Conservation (phyloP, 2,113 vertebrate species). For the Illadopsis cleaveri region DNA sequence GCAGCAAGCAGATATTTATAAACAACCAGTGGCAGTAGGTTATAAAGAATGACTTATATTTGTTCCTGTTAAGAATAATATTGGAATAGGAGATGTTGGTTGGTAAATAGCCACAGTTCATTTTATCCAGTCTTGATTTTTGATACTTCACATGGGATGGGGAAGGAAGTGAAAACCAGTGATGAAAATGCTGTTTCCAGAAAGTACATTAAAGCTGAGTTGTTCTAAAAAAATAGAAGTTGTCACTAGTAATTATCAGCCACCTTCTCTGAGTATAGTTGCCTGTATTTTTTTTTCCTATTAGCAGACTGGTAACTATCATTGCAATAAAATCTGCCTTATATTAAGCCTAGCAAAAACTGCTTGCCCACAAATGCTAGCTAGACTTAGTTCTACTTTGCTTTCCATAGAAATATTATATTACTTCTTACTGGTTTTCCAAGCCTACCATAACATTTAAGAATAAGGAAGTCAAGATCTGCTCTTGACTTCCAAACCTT, state of each 20-base stretch:
- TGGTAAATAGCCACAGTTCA: slow-evolving; percentile 51
- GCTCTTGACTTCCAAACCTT: slow-evolving; percentile 17
- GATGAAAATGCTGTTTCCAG: slow-evolving; percentile 60
- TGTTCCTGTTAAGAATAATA: slow-evolving; percentile 63
- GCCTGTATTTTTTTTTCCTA: background rate
- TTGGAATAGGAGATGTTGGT: slow-evolving; percentile 48
- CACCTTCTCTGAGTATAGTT: background rate
- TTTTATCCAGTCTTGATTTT: slow-evolving; percentile 60
- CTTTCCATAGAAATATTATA: slow-evolving; percentile 1
- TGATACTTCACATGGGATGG: slow-evolving; percentile 33
- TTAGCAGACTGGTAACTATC: background rate
- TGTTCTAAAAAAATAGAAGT: slow-evolving; percentile 54
- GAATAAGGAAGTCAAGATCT: slow-evolving; percentile 17
- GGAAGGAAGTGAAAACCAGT: slow-evolving; percentile 57
- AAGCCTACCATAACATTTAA: slow-evolving; percentile 45
- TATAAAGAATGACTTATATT: slow-evolving; percentile 58
- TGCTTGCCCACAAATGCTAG: background rate
- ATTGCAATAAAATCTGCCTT: slow-evolving; percentile 57
- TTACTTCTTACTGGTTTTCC: slow-evolving; percentile 29
- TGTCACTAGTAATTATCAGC: slow-evolving; percentile 52
- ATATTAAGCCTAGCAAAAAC: slow-evolving; percentile 19
- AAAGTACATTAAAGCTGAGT: slow-evolving; percentile 64
- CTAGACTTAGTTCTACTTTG: slow-evolving; percentile 20
- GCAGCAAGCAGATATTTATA: slow-evolving; percentile 84
- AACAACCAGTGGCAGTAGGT: slow-evolving; percentile 71